Evolutionary conservation across 2,113 vertebrate genomes (phyloP), one percentile per base, ranked within the genome.

Genomic region (Centrocercus urophasianus): DNA sequence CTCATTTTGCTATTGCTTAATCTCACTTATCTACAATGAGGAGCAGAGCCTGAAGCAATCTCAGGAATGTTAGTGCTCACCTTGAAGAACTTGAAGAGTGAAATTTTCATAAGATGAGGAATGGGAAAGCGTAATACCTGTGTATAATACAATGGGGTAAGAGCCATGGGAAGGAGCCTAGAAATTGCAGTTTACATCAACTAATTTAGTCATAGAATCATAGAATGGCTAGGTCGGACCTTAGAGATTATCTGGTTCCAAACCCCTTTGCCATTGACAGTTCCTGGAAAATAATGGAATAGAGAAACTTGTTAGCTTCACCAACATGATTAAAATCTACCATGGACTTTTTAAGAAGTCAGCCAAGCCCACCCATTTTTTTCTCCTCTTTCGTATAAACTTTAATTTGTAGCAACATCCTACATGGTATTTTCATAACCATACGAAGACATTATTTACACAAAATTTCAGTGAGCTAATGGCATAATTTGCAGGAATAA

Each of bases 101-200:
- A 61, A 94, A 88, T 83, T 94, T 95, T 94, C 92, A 38, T 93
- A 93, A 94, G 75, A 86, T 80, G 72, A 88, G 72, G 74, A 86
- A 88, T 22, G 14, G 79, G 38, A 45, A 96, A 88, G 45, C 56
- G 56, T 48, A 81, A 10, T 54, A 52, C 57, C 24, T 66, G 1
- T 32, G 60, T 34, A 47, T 74, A 77, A 90, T 74, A 77, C 91
- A 94, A 77, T 67, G 47, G 61, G 50, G 38, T 45, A 86, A 91
- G 69, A 83, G 42, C 19, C 45, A 78, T 45, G 48, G 74, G 89
- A 88, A 91, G 74, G 71, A 92, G 50, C 17, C 59, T 76, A 86
- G 45, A 94, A 76, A 83, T 83, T 76, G 61, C 14, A 80, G 88
- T 4, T 79, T 79, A 80, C 36, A 70, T 83, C 64, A 86, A 32